Conservation (phyloP, 1,140 invertebrate genomes). For the Saxidomus purpurata region DNA sequence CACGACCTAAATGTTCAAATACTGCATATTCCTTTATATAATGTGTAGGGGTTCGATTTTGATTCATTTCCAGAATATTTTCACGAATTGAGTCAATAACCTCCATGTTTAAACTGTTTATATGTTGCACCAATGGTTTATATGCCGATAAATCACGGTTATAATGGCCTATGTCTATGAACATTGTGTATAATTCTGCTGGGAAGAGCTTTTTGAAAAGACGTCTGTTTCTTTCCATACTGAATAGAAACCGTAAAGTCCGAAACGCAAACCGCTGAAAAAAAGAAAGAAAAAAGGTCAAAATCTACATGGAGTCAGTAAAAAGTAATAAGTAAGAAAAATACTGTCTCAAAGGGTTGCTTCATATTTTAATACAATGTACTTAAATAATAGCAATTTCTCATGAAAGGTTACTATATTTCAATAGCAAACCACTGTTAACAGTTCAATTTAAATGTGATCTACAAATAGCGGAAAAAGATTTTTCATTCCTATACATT, state of each 20-base stretch:
- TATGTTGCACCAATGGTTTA: conserved; percentile 82
- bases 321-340: no score
- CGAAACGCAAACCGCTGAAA: conserved; percentile 86
- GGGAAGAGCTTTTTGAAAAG: conserved; percentile 86
- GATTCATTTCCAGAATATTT: conserved; percentile 84
- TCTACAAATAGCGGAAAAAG: no score
- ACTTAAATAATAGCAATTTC: no score
- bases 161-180: conserved; percentile 87
- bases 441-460: no score
- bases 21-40: conserved; percentile 87
- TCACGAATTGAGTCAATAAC: conserved; percentile 81
- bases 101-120: conserved; percentile 83
- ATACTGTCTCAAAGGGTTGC: no score
- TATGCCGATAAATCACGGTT: conserved; percentile 84
- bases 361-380: no score
- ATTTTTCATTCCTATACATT: no score
- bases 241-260: conserved; percentile 86
- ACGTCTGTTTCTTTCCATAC: conserved; percentile 86
- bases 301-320: no score
- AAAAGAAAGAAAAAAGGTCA: conserved; percentile 50
- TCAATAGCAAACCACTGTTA: no score
- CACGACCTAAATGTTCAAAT: conserved; percentile 86
- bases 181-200: conserved; percentile 85
- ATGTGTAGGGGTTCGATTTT: conserved; percentile 83
- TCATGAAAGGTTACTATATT: no score